Percentiles rank a stretch among this genome's conserved stretches.
Conservation (phyloP, 2,113 vertebrate species). For the Tachysurus fulvidraco region DNA sequence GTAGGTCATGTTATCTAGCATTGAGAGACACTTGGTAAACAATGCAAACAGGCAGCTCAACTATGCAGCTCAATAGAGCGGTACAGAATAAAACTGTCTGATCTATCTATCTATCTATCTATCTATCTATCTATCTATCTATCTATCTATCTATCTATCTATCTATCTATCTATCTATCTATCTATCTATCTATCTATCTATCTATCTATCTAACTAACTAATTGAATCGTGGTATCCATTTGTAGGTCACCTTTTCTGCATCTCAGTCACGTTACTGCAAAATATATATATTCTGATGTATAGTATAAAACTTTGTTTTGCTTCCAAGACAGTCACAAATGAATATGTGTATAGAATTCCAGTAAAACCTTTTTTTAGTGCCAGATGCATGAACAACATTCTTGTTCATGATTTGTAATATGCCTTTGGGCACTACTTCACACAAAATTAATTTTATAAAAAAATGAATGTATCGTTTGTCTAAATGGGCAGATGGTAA, state of each 20-base stretch:
- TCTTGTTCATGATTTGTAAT: constrained; percentile 6
- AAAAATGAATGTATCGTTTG: constrained; percentile 29
- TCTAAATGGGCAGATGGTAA: background rate
- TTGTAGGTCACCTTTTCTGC: background rate
- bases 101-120: too few species aligned
- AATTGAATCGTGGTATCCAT: background rate
- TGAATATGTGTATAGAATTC: background rate
- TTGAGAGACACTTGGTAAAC: too few species aligned
- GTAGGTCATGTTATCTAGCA: too few species aligned
- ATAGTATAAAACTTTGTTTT: background rate
- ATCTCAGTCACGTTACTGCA: background rate
- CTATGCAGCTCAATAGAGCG: too few species aligned
- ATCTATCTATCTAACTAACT: background rate
- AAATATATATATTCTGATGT: background rate
- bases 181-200: background rate
- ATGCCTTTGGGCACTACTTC: constrained; percentile 6
- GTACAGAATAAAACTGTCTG: too few species aligned
- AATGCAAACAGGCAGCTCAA: too few species aligned
- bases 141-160: background rate
- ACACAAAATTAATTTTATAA: background rate
- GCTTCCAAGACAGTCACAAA: background rate
- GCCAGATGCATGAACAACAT: background rate
- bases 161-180: background rate
- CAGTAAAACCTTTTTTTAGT: background rate
- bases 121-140: background rate